A percentile compares a stretch with the other conserved stretches of the same genome.
These are phyloP conservation scores for Hymenopus coronatus DNA, from an alignment of 2,888 invertebrate genomes.

Conservation along the genomic window DNA sequence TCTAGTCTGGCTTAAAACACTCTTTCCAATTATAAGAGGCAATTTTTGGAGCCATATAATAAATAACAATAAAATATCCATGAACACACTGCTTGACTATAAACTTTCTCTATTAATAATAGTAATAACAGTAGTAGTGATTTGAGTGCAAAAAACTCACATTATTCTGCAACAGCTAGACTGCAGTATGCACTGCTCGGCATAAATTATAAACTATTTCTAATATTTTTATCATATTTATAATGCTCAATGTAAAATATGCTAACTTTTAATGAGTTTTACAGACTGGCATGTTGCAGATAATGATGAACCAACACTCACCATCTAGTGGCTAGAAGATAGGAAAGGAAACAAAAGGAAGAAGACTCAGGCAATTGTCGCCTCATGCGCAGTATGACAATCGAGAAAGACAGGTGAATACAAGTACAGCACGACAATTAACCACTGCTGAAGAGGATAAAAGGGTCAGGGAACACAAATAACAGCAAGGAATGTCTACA, in stretches of 20 bases:
- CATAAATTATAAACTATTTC: neutral
- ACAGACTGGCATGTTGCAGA: neutral
- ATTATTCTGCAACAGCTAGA: neutral
- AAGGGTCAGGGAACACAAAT: neutral
- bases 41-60: neutral
- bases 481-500: neutral
- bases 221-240: neutral
- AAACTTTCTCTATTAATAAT: neutral
- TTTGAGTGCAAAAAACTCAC: neutral
- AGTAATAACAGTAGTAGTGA: neutral
- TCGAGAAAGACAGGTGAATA: neutral
- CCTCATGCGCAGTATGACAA: neutral
- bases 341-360: neutral
- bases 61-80: neutral
- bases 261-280: neutral
- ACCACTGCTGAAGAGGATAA: neutral
- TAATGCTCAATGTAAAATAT: neutral
- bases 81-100: neutral
- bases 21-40: neutral
- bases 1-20: neutral
- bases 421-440: slow-evolving; percentile 5
- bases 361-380: neutral
- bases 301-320: neutral
- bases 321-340: slow-evolving; percentile 1
- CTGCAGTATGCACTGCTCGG: neutral